A percentile compares a stretch with the other conserved stretches of the same genome.
Conservation (phyloP, 2,113 vertebrate genomes). For the Pipa parva region DNA sequence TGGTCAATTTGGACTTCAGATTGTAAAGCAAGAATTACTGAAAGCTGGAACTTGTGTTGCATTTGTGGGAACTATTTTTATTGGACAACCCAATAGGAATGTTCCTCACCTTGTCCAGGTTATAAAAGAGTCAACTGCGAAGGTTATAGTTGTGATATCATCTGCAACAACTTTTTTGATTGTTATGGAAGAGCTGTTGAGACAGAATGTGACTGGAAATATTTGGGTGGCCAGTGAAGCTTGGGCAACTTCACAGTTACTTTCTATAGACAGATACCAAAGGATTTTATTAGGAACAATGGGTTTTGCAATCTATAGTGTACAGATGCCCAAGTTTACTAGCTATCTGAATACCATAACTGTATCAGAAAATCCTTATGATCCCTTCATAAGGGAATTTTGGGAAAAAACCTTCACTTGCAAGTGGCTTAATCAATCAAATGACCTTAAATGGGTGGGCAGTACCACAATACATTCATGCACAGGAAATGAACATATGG, state of each 20-base stretch:
- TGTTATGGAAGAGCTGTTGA: slow-evolving; percentile 11
- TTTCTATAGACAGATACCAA: not conserved
- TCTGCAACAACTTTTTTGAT: not conserved
- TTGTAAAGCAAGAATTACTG: slow-evolving; percentile 3
- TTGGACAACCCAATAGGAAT: not conserved
- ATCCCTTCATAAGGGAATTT: slow-evolving; percentile 11
- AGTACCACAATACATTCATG: not conserved
- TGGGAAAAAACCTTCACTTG: slow-evolving; percentile 32
- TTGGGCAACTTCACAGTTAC: not conserved
- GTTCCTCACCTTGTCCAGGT: not conserved
- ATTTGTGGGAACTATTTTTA: not conserved
- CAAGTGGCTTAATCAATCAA: no score
- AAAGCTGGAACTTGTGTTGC: not conserved
- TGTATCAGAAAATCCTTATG: not conserved
- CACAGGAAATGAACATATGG: slow-evolving; percentile 11
- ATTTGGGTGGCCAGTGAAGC: slow-evolving; percentile 17
- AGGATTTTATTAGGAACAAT: slow-evolving; percentile 11
- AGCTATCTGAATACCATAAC: slow-evolving; percentile 11
- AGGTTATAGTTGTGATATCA: slow-evolving; percentile 6
- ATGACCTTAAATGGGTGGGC: no score
- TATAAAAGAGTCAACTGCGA: slow-evolving; percentile 10
- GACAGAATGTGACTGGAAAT: not conserved
- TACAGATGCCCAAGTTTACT: not conserved
- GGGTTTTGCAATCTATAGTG: slow-evolving; percentile 12
- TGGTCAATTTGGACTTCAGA: slow-evolving; percentile 48